These are phyloP conservation scores for Sarotherodon lohbergeri DNA, from an alignment of 2,113 vertebrate species.

Conservation along the genomic window DNA sequence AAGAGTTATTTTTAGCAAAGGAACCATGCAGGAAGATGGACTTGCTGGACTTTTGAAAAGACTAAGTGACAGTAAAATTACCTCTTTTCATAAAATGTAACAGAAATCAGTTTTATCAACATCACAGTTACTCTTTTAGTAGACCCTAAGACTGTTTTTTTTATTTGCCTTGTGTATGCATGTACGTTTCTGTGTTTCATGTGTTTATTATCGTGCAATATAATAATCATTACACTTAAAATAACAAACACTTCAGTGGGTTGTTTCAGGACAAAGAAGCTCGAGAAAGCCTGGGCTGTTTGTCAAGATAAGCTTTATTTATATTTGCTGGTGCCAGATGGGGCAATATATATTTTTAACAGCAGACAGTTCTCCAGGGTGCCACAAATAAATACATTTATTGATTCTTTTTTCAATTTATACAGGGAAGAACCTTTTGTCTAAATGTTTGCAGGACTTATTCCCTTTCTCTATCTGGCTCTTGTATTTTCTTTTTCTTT, in stretches of 20 bases:
- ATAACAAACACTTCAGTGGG: background rate
- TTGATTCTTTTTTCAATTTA: background rate
- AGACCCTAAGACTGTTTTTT: background rate
- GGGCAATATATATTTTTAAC: background rate
- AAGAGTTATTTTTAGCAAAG: background rate
- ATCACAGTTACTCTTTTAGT: background rate
- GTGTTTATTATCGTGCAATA: background rate
- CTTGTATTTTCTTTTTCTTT: background rate
- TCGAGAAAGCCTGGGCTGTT: background rate
- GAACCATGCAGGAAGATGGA: background rate
- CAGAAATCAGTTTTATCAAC: background rate
- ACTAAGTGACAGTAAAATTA: background rate
- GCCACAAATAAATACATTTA: background rate
- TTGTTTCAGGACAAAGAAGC: background rate
- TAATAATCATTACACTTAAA: background rate
- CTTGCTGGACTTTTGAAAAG: background rate
- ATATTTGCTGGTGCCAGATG: background rate
- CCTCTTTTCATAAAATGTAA: background rate
- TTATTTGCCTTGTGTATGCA: background rate
- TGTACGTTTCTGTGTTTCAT: background rate
- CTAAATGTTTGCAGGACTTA: background rate
- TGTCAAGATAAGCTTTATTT: background rate
- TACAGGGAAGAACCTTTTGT: background rate
- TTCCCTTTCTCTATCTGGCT: background rate
- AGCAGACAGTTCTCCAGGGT: background rate